Conservation (phyloP, 2,113 vertebrate genomes). For the Ibidorhyncha struthersii region DNA sequence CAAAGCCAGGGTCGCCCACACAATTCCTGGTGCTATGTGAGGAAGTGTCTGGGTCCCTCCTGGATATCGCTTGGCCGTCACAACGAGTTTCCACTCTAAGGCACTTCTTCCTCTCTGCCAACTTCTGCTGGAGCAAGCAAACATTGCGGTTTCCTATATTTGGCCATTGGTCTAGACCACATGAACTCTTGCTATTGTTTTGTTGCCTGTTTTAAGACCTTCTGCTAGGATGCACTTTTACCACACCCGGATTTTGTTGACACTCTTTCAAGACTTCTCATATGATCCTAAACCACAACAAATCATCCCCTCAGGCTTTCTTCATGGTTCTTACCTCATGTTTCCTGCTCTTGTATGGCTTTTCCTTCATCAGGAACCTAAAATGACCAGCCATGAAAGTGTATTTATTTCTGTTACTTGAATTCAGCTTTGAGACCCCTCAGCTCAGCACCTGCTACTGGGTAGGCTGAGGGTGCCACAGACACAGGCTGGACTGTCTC, state of each 20-base stretch:
- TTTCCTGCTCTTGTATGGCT: background rate
- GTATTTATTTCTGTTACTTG: background rate
- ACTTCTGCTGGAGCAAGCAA: background rate
- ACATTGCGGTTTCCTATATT: slow-evolving; percentile 24
- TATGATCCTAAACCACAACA: background rate
- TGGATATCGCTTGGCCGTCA: background rate
- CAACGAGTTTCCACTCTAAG: background rate
- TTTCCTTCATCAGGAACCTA: background rate
- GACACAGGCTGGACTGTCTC: background rate
- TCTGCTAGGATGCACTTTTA: background rate
- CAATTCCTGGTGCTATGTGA: slow-evolving; percentile 21
- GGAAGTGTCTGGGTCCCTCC: slow-evolving; percentile 27
- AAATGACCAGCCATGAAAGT: background rate
- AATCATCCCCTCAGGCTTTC: background rate
- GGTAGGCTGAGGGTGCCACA: background rate
- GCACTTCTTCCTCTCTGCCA: background rate
- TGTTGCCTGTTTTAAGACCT: slow-evolving; percentile 27
- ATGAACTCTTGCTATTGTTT: slow-evolving; percentile 49
- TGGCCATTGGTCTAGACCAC: slow-evolving; percentile 28
- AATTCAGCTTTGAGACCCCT: background rate
- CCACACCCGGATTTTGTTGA: slow-evolving; percentile 23
- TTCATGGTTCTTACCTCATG: background rate
- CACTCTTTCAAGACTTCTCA: background rate
- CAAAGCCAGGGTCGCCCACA: slow-evolving; percentile 24
- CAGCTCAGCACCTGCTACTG: background rate